Percentiles rank a stretch among this genome's conserved stretches.
phyloP scores from a whole-genome alignment of 2,797 vertebrate genomes.

The Botia kubotai region DNA sequence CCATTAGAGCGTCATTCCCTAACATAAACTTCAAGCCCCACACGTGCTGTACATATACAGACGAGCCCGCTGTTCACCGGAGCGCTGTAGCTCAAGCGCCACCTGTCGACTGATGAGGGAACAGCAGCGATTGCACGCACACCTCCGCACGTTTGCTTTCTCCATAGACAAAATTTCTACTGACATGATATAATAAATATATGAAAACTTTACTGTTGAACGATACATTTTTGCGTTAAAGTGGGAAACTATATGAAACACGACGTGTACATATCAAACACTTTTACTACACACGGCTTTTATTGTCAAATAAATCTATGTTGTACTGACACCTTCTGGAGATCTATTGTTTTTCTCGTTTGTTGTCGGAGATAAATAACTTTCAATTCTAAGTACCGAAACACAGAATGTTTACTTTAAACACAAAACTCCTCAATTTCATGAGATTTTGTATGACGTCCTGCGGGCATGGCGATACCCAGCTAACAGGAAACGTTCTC shows the following conservation, averaged over 20 bases:
- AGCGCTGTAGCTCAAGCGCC: conserved; percentile 13
- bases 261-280: background rate
- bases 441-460: background rate
- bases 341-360: background rate
- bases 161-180: no score
- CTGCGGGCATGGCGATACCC: no score
- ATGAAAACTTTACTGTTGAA: no score
- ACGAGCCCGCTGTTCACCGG: conserved; percentile 3
- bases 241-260: background rate
- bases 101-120: conserved; percentile 8
- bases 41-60: background rate
- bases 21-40: no score
- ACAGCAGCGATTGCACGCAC: background rate
- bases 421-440: background rate
- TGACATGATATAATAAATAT: no score
- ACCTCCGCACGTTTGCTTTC: background rate
- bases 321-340: conserved; percentile 3
- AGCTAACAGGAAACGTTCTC: no score
- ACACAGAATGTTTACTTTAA: background rate
- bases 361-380: background rate
- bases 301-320: background rate
- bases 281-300: background rate
- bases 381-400: background rate
- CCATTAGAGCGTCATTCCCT: background rate
- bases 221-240: background rate